These are phyloP conservation scores for Andrena marginata DNA, from an alignment of 2,888 invertebrate species.

Conservation along the genomic window DNA sequence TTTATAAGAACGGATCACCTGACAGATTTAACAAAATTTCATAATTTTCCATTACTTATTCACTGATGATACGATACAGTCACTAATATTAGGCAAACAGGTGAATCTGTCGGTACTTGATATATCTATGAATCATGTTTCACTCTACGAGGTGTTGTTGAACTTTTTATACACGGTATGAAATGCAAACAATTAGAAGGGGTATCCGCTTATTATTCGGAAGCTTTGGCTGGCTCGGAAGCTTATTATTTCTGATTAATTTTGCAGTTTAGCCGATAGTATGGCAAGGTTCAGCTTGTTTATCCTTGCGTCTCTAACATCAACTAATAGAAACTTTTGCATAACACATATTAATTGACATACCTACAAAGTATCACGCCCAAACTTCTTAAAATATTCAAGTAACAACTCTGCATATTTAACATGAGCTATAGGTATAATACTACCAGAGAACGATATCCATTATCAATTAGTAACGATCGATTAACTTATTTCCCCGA, in stretches of 20 bases:
- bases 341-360: constrained; percentile 55
- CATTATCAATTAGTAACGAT: background rate
- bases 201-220: constrained; percentile 66
- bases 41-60: constrained; percentile 15
- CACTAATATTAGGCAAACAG: background rate
- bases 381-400: constrained; percentile 59
- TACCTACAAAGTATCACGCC: constrained; percentile 58
- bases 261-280: constrained; percentile 77
- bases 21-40: constrained; percentile 6
- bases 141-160: constrained; percentile 3
- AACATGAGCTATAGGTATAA: background rate
- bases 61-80: constrained; percentile 5
- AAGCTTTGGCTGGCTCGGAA: constrained; percentile 75
- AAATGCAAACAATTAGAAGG: constrained; percentile 37
- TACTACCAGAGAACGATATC: constrained; percentile 7
- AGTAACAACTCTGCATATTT: constrained; percentile 32
- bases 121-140: constrained; percentile 24
- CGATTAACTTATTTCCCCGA: background rate
- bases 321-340: constrained; percentile 52
- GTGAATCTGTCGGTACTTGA: background rate
- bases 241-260: constrained; percentile 77
- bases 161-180: constrained; percentile 18
- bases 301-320: constrained; percentile 66
- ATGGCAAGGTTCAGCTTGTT: constrained; percentile 73
- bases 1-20: constrained; percentile 20